These are phyloP conservation scores for Tamandua tetradactyla DNA, from an alignment of 2,797 vertebrate species.

Conservation along the genomic window DNA sequence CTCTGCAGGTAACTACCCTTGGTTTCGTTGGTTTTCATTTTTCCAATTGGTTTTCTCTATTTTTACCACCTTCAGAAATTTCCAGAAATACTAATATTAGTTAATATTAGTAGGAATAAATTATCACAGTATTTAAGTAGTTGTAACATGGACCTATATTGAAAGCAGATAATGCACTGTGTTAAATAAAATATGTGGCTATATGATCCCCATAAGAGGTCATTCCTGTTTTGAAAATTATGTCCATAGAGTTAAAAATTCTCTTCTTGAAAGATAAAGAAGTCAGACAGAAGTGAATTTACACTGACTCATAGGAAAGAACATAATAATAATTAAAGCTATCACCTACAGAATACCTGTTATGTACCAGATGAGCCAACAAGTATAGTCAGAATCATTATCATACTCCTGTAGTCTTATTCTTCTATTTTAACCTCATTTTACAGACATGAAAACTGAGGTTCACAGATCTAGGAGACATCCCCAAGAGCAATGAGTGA, in stretches of 20 bases:
- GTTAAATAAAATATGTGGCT: background rate
- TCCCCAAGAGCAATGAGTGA: background rate
- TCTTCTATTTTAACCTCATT: background rate
- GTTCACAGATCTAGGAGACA: background rate
- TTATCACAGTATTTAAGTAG: background rate
- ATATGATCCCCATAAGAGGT: background rate
- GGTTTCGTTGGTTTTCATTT: constrained; percentile 18
- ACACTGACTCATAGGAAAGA: background rate
- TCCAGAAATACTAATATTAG: background rate
- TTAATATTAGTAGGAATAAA: background rate
- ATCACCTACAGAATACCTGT: background rate
- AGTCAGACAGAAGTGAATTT: background rate
- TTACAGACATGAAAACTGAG: background rate
- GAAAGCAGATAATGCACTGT: background rate
- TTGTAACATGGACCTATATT: background rate
- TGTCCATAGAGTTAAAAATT: background rate
- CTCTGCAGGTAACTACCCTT: background rate
- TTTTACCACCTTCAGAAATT: background rate
- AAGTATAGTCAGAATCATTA: background rate
- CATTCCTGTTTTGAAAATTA: constrained; percentile 25
- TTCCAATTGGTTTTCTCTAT: background rate
- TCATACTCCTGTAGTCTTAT: background rate
- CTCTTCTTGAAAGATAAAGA: background rate
- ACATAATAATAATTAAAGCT: background rate
- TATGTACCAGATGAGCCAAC: background rate